Base-by-base conservation (phyloP, 1,140 invertebrate species). In the Hylaeus volcanicus region DNA sequence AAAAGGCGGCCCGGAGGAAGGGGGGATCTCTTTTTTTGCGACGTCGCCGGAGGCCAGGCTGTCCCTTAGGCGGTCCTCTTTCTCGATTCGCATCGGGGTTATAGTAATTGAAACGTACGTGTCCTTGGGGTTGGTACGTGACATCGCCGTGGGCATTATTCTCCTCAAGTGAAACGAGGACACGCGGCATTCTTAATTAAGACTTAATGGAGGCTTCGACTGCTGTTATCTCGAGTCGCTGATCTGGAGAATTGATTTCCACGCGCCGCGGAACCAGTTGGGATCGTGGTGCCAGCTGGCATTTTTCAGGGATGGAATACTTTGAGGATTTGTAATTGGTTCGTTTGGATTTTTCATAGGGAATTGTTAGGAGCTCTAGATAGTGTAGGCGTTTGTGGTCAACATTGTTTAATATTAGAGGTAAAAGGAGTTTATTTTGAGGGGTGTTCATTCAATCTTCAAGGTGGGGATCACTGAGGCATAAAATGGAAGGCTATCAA, bases 211-310 rank as follows among this genome's bases (percentile, higher is more conserved):
- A 43, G 65, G 68, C 72, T 75, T 81, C 61, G 79, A 72, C 14
- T 41, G 58, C n/a, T 12, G 45, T 72, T 84, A 85, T 85, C 83
- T 84, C 81, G 76, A 66, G 55, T 53, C 26, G 72, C 15, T 26
- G 64, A 84, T 85, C 84, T 85, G 43, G 41, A 61, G 68, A 85
- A 85, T 85, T 81, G 82, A 85, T 84, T 85, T 84, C 68, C 74
- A 51, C 14, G 41, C 39, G n/a, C n/a, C 45, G 15, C 58, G 37
- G 45, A 45, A 43, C 75, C 60, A 37, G 56, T 15, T 15, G 60
- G 60, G 63, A 79, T 79, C 76, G 45, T 48, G 26, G 26, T 26
- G 26, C 26, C 26, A 26, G 26, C 26, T 53, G 6, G 5, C 14
- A 48, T 48, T 48, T 61, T 26, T 55, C 3, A 1, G 0, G n/a